These are phyloP conservation scores for Lumbricus terrestris DNA, from an alignment of 2,888 invertebrate genomes.

Conservation along the genomic window DNA sequence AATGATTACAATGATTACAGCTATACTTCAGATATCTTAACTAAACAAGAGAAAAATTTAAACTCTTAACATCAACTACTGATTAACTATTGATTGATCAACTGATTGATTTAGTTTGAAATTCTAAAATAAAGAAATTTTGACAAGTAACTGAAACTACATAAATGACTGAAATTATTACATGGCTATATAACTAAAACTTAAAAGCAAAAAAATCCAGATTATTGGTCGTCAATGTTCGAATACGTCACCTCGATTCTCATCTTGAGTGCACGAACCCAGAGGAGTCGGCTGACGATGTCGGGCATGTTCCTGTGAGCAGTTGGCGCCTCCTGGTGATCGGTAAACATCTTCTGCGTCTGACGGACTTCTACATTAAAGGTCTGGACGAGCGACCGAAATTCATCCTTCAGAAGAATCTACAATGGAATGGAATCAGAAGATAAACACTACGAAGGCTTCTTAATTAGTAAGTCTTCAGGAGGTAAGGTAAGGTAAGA, in stretches of 20 bases:
- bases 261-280: constrained; percentile 53
- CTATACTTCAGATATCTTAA: too few species aligned
- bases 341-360: constrained; percentile 51
- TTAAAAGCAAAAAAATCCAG: not conserved
- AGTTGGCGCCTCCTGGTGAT: constrained; percentile 45
- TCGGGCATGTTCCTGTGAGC: constrained; percentile 55
- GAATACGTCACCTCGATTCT: constrained; percentile 49
- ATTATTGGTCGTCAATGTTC: not conserved
- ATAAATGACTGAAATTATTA: too few species aligned
- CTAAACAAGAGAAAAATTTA: too few species aligned
- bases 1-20: too few species aligned
- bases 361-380: constrained; percentile 53
- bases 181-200: too few species aligned
- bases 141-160: not conserved
- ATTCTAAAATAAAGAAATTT: not conserved
- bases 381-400: constrained; percentile 45
- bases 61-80: too few species aligned
- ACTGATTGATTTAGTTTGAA: too few species aligned
- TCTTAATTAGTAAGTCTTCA: not conserved
- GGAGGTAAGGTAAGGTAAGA: not conserved
- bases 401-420: constrained; percentile 46
- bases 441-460: not conserved
- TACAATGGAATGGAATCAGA: constrained; percentile 16
- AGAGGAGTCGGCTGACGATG: constrained; percentile 54
- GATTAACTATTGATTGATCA: too few species aligned